Conservation (phyloP, 2,888 invertebrate species). For the Chrysina gloriosa region DNA sequence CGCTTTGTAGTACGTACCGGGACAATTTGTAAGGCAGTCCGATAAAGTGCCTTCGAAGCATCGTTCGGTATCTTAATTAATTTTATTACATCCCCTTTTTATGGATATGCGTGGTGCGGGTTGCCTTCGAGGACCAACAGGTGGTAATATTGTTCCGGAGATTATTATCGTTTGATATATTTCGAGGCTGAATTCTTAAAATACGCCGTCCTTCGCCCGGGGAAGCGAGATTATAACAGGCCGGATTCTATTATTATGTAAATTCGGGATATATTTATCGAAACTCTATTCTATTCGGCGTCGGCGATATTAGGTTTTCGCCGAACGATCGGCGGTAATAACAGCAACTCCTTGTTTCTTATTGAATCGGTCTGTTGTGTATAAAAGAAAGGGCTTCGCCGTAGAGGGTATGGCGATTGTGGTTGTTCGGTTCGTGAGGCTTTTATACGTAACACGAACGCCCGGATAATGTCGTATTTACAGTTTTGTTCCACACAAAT, state of each 20-base stretch:
- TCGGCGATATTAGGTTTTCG: constrained; percentile 6
- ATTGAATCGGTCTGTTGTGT: too few species aligned
- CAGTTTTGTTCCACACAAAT: too few species aligned
- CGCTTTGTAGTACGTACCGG: not conserved
- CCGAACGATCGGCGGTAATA: too few species aligned
- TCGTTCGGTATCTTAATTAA: constrained; percentile 13
- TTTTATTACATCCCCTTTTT: constrained; percentile 23
- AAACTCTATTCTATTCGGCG: not conserved
- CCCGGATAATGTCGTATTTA: too few species aligned
- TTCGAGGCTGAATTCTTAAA: constrained; percentile 12
- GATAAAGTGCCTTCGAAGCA: not conserved
- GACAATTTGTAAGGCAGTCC: constrained; percentile 18
- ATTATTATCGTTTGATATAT: constrained; percentile 27
- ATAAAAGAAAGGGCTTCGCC: too few species aligned
- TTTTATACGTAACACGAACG: too few species aligned
- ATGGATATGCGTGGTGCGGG: constrained; percentile 1
- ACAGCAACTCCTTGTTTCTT: too few species aligned
- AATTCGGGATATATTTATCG: constrained; percentile 14
- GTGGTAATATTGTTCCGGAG: constrained; percentile 15
- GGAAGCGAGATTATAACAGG: not conserved
- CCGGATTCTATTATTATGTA: constrained; percentile 22
- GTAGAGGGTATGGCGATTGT: too few species aligned
- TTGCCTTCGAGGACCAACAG: constrained; percentile 6
- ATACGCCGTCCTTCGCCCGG: not conserved
- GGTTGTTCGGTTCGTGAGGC: too few species aligned